A percentile compares a stretch with the other conserved stretches of the same genome.
Evolutionary conservation across 2,888 invertebrate species (phyloP).

Genomic region (Cosmia trapezina): DNA sequence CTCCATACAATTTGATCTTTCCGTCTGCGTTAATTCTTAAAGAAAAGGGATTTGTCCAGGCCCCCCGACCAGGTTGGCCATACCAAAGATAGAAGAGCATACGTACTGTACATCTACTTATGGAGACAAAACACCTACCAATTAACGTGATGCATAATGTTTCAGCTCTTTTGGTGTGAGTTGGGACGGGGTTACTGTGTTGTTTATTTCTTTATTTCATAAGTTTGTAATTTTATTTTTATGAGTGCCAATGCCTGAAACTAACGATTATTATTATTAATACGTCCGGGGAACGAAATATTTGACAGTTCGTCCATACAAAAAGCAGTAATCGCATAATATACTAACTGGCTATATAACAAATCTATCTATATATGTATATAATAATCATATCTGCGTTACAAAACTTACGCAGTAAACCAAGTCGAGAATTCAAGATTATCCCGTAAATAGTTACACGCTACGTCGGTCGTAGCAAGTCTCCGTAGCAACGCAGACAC

Average conservation of each 20-base stretch:
- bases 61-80: not conserved
- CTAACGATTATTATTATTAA: not conserved
- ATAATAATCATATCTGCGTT: not conserved
- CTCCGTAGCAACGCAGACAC: constrained; percentile 13
- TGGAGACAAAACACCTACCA: not conserved
- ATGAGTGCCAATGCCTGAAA: not conserved
- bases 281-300: no score
- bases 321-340: not conserved
- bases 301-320: not conserved
- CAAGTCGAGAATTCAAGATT: not conserved
- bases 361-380: not conserved
- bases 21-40: no score
- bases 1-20: no score
- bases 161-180: not conserved
- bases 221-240: no score
- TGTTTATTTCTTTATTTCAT: not conserved
- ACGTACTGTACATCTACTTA: not conserved
- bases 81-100: not conserved
- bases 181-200: not conserved
- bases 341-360: not conserved
- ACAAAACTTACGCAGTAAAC: not conserved
- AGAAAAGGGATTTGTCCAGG: no score
- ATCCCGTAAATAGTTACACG: not conserved
- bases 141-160: not conserved
- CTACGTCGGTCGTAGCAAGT: constrained; percentile 40